These are phyloP conservation scores for Coturnix japonica DNA, from an alignment of 2,113 vertebrate species.

Conservation along the genomic window DNA sequence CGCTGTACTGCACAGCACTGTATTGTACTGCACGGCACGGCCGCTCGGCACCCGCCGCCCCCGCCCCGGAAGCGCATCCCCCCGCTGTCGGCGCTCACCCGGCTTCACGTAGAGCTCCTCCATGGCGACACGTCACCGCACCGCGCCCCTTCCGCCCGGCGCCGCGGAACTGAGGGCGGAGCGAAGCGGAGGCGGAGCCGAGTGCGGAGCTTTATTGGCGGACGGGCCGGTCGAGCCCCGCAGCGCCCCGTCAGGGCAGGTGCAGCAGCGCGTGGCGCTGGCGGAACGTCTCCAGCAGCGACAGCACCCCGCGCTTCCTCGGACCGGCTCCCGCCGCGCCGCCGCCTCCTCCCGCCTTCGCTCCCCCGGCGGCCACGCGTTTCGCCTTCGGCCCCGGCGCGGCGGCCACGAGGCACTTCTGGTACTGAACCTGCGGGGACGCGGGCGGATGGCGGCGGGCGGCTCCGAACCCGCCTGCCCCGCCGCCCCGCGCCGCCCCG, in stretches of 20 bases:
- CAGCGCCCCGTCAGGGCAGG: slow-evolving; percentile 62
- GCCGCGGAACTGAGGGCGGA: neutral
- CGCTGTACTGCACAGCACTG: no score
- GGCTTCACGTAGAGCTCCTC: slow-evolving; percentile 79
- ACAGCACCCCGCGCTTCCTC: slow-evolving; percentile 86
- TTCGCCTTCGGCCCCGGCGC: slow-evolving; percentile 84
- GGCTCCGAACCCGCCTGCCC: no score
- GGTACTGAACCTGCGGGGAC: slow-evolving; percentile 89
- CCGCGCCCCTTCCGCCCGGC: neutral
- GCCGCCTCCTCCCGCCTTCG: slow-evolving; percentile 64
- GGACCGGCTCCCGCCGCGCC: slow-evolving; percentile 45
- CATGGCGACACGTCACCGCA: slow-evolving; percentile 54
- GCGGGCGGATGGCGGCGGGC: neutral
- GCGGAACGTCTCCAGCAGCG: slow-evolving; percentile 89
- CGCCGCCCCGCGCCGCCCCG: neutral
- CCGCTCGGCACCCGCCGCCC: no score
- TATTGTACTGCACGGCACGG: no score
- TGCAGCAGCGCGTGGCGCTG: slow-evolving; percentile 84
- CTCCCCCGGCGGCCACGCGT: slow-evolving; percentile 22
- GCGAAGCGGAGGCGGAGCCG: neutral
- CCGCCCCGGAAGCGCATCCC: neutral
- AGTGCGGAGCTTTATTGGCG: neutral
- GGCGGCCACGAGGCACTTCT: slow-evolving; percentile 92
- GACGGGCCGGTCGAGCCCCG: neutral
- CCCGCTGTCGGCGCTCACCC: slow-evolving; percentile 53